A percentile compares a stretch with the other conserved stretches of the same genome.
These are phyloP conservation scores for Apodemia hepburni DNA, from an alignment of 2,888 invertebrate genomes.

Conservation along the genomic window DNA sequence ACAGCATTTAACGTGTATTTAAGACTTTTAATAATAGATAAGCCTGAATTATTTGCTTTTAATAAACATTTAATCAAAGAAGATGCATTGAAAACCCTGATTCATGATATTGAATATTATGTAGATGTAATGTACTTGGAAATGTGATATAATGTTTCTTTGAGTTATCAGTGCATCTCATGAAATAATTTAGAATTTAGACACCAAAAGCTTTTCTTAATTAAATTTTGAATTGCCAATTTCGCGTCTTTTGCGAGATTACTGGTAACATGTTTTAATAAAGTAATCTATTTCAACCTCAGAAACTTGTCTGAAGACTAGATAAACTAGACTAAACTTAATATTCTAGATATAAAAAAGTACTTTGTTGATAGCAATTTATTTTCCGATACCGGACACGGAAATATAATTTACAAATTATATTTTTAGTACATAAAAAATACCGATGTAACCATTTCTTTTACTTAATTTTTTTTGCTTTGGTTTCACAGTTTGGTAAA, in stretches of 20 bases:
- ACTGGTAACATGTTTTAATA: constrained; percentile 15
- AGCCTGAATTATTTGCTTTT: not conserved
- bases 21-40: not conserved
- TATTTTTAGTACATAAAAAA: no score
- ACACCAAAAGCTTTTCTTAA: constrained; percentile 37
- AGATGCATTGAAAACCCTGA: constrained; percentile 18
- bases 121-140: constrained; percentile 5
- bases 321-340: no score
- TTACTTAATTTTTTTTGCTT: no score
- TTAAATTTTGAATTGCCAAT: constrained; percentile 1
- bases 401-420: no score
- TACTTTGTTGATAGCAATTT: no score
- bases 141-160: not conserved
- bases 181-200: constrained; percentile 19
- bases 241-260: constrained; percentile 9
- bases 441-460: no score
- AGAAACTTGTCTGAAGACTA: not conserved
- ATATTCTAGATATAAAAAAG: no score
- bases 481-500: no score
- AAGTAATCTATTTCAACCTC: not conserved
- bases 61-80: constrained; percentile 3
- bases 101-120: constrained; percentile 1
- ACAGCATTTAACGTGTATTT: not conserved
- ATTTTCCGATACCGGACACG: no score
- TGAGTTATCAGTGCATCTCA: constrained; percentile 17